Evolutionary conservation across 1,140 invertebrate species (phyloP).

Genomic region (Drosophila sturtevanti): DNA sequence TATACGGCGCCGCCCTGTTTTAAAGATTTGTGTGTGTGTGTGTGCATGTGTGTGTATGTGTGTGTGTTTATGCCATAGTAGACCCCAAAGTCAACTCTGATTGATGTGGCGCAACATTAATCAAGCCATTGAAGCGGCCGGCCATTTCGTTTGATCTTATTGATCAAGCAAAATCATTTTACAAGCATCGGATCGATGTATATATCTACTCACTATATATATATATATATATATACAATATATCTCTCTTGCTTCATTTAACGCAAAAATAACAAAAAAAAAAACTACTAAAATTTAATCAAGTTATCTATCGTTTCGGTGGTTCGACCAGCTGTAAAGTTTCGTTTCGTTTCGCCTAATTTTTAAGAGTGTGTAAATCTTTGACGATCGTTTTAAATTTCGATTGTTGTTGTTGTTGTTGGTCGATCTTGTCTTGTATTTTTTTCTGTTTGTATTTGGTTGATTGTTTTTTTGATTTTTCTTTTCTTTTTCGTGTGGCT

Average conservation of each 20-base stretch:
- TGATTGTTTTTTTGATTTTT: no score
- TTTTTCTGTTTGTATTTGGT: no score
- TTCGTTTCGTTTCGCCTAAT: constrained; percentile 47
- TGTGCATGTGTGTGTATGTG: constrained; percentile 40
- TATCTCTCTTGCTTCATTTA: constrained; percentile 17
- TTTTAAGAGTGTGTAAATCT: constrained; percentile 30
- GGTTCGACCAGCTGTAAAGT: constrained; percentile 39
- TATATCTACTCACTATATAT: constrained; percentile 1
- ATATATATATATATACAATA: no score
- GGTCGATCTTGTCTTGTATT: constrained; percentile 9
- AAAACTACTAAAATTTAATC: not conserved
- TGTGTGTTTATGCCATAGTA: no score
- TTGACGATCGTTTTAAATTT: constrained; percentile 36
- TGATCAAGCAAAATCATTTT: constrained; percentile 67
- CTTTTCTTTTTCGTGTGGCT: constrained; percentile 19
- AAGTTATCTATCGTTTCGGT: constrained; percentile 25
- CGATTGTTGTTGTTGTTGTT: not conserved
- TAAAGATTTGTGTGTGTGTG: constrained; percentile 48
- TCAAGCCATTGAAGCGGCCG: constrained; percentile 70
- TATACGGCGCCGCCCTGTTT: constrained; percentile 42
- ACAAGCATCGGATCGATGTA: constrained; percentile 41
- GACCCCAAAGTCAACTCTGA: constrained; percentile 42
- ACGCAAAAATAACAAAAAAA: not conserved
- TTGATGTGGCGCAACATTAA: constrained; percentile 76
- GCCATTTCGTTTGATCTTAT: constrained; percentile 62